phyloP scores from a whole-genome alignment of 2,888 invertebrate genomes.

The Ophion slaviceki region DNA sequence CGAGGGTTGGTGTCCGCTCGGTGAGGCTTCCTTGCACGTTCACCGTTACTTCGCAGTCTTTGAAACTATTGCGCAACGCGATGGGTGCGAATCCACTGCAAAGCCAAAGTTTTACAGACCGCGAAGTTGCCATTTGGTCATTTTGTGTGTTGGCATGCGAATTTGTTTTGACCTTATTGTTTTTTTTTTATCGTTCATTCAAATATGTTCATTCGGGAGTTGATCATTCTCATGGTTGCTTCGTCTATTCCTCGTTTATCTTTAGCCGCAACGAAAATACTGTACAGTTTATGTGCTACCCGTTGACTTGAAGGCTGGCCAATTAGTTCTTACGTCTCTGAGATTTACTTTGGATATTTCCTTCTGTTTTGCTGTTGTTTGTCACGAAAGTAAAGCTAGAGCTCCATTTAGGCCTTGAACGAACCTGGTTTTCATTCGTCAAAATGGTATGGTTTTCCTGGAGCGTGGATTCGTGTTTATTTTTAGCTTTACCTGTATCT shows the following conservation, averaged over 20 bases:
- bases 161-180: conserved; percentile 47
- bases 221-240: conserved; percentile 55
- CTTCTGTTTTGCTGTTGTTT: conserved; percentile 17
- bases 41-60: conserved; percentile 74
- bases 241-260: conserved; percentile 44
- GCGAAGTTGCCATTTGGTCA: conserved; percentile 61
- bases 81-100: neutral
- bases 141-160: conserved; percentile 57
- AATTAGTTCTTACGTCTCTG: conserved; percentile 18
- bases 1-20: conserved; percentile 95
- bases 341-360: conserved; percentile 37
- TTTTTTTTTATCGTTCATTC: conserved; percentile 45
- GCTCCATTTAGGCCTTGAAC: conserved; percentile 64
- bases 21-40: conserved; percentile 85
- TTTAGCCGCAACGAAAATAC: conserved; percentile 44
- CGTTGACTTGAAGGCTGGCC: conserved; percentile 34
- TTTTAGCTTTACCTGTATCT: conserved; percentile 63
- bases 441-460: conserved; percentile 72
- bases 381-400: conserved; percentile 34
- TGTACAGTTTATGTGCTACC: conserved; percentile 41
- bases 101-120: conserved; percentile 36
- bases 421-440: conserved; percentile 70
- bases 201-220: conserved; percentile 26
- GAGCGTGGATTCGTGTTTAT: conserved; percentile 63
- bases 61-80: conserved; percentile 27